phyloP scores from a whole-genome alignment of 1,140 invertebrate species.

The Scylla paramamosain region DNA sequence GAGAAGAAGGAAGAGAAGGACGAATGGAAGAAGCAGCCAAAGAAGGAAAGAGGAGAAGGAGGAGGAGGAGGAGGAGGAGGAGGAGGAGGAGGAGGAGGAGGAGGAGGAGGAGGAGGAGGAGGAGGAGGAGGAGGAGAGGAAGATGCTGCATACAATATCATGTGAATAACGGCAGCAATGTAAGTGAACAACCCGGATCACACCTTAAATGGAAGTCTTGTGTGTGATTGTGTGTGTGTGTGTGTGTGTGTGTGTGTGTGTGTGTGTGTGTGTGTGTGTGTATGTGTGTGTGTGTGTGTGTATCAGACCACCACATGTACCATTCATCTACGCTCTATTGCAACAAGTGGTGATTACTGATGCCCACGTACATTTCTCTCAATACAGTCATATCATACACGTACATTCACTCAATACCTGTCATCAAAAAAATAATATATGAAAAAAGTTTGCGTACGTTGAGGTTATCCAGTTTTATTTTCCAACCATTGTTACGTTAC shows the following conservation, averaged over 20 bases:
- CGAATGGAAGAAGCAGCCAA: neutral
- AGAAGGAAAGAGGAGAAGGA: neutral
- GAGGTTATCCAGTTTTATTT: no score
- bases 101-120: neutral
- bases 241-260: constrained; percentile 3
- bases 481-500: no score
- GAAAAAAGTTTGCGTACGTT: no score
- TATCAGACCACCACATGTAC: no score
- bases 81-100: neutral
- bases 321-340: no score
- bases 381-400: no score
- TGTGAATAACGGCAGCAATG: neutral
- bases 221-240: neutral
- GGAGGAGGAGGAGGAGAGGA: neutral
- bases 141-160: neutral
- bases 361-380: no score
- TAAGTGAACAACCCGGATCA: neutral
- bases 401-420: no score
- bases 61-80: neutral
- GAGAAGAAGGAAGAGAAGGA: neutral
- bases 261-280: neutral
- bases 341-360: no score
- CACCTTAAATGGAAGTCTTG: neutral
- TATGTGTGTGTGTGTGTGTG: neutral
- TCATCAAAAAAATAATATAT: no score